phyloP scores from a whole-genome alignment of 2,113 vertebrate species.

The Syrrhaptes paradoxus region DNA sequence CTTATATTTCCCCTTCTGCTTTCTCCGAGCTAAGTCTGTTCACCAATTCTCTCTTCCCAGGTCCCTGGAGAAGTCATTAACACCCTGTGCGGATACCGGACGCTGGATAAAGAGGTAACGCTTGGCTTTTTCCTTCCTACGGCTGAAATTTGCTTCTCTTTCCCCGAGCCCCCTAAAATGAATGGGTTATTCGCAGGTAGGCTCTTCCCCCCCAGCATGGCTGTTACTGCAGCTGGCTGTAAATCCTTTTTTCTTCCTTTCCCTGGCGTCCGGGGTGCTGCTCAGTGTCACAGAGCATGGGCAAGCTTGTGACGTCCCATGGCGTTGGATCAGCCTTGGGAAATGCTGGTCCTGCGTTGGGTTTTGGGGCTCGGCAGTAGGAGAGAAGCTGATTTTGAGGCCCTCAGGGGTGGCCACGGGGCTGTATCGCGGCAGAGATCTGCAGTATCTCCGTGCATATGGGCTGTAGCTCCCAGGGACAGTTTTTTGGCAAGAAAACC shows the following conservation, averaged over 20 bases:
- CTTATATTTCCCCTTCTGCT: not conserved
- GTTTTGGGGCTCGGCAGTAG: not conserved
- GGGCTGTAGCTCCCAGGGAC: not conserved
- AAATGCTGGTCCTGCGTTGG: not conserved
- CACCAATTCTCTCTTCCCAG: constrained; percentile 51
- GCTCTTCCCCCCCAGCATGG: not conserved
- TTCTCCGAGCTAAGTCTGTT: not conserved
- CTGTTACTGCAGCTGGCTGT: not conserved
- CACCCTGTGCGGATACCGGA: constrained; percentile 85
- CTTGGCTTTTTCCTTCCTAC: not conserved
- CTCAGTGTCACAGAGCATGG: not conserved
- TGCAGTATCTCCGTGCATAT: not conserved
- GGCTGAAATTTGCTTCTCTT: not conserved
- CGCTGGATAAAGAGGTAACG: constrained; percentile 78
- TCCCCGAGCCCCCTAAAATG: not conserved
- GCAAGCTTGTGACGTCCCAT: accelerated
- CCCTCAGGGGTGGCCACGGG: accelerated
- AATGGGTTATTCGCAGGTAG: not conserved
- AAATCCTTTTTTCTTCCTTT: not conserved
- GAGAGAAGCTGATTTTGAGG: not conserved
- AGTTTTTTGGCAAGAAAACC: not conserved
- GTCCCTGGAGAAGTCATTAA: constrained; percentile 82
- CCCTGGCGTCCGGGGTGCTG: not conserved
- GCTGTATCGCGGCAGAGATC: not conserved
- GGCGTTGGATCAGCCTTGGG: not conserved